Conservation (phyloP, 2,113 vertebrate species). For the Chloropsis hardwickii region DNA sequence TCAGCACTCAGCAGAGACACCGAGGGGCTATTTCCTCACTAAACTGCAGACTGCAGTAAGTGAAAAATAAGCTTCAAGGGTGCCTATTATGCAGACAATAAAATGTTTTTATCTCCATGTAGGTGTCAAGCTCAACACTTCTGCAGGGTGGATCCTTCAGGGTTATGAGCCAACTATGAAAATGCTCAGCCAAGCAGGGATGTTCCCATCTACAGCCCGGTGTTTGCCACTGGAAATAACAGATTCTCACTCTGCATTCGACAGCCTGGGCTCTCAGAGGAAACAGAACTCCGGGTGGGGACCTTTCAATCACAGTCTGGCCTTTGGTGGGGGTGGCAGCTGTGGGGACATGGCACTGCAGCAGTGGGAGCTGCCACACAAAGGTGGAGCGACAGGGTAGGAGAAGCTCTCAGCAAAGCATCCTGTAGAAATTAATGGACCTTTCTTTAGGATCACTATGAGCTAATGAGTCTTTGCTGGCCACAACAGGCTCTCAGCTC, state of each 20-base stretch:
- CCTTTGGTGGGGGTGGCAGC: not conserved
- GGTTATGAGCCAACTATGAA: not conserved
- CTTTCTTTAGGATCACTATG: not conserved
- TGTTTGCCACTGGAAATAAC: not conserved
- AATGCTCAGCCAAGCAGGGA: not conserved
- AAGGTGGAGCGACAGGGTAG: not conserved
- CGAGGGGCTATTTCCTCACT: not conserved
- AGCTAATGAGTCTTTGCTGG: not conserved
- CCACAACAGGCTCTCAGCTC: not conserved
- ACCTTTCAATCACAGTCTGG: not conserved
- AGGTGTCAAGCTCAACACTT: not conserved
- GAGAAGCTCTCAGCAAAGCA: not conserved
- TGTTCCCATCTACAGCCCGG: not conserved
- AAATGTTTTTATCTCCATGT: not conserved
- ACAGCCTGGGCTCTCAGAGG: not conserved
- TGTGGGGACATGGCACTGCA: not conserved
- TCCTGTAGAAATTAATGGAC: not conserved
- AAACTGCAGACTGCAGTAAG: not conserved
- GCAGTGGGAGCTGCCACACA: not conserved
- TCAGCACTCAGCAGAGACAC: not conserved
- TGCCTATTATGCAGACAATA: constrained; percentile 10
- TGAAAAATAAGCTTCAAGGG: not conserved
- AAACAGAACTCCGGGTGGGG: not conserved
- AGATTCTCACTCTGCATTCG: fast-evolving
- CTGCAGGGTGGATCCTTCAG: not conserved